Conservation (phyloP, 1,140 invertebrate genomes). For the Pentalonia nigronervosa region DNA sequence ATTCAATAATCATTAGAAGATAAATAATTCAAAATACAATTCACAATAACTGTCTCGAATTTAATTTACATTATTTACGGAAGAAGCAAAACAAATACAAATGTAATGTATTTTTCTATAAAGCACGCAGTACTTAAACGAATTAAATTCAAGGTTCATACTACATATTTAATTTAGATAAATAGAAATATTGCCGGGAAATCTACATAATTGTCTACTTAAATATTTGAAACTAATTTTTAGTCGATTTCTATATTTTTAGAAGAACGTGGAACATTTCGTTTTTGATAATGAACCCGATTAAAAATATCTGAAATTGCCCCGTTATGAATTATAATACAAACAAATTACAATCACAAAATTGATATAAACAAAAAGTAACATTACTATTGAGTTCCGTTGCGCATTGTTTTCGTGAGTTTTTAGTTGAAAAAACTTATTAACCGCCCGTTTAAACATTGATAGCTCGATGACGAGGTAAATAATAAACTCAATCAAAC, state of each 20-base stretch:
- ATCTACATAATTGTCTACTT: neutral
- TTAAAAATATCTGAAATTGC: too few relatives aligned
- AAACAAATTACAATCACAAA: too few relatives aligned
- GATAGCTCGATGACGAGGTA: too few relatives aligned
- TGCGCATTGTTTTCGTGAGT: too few relatives aligned
- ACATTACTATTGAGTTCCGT: too few relatives aligned
- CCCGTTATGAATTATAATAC: too few relatives aligned
- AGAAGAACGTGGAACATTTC: neutral
- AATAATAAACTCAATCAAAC: too few relatives aligned
- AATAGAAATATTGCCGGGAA: neutral
- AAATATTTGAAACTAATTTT: neutral
- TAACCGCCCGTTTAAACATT: too few relatives aligned
- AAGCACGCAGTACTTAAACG: neutral
- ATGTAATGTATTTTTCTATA: slow-evolving; percentile 9
- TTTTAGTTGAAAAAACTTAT: too few relatives aligned
- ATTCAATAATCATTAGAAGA: slow-evolving; percentile 17
- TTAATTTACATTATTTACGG: slow-evolving; percentile 17
- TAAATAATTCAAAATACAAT: slow-evolving; percentile 4
- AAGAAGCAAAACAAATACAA: neutral
- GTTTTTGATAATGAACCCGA: too few relatives aligned
- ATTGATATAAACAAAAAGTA: too few relatives aligned
- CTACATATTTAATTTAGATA: neutral
- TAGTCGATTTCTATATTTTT: neutral
- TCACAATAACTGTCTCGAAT: slow-evolving; percentile 6
- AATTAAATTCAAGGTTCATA: neutral